Percentiles rank a stretch among this genome's conserved stretches.
Evolutionary conservation across 2,888 invertebrate genomes (phyloP).

Genomic region (Lochmaea crataegi): DNA sequence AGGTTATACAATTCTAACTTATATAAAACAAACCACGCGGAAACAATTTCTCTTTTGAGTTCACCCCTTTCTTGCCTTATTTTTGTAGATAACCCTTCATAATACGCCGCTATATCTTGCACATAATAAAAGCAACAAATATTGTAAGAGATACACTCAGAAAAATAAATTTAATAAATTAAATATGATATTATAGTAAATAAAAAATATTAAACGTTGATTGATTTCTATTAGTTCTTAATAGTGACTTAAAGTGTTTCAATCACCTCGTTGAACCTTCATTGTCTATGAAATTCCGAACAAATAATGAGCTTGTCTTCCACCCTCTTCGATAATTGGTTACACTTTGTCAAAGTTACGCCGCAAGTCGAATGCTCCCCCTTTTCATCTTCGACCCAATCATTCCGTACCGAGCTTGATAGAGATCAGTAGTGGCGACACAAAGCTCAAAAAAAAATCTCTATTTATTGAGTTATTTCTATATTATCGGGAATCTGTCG

Average conservation of each 20-base stretch:
- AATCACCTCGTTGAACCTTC: slow-evolving; percentile 39
- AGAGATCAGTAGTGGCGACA: slow-evolving; percentile 33
- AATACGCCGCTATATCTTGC: background rate
- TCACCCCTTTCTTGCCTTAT: background rate
- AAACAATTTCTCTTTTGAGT: slow-evolving; percentile 4
- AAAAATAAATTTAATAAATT: too few species aligned
- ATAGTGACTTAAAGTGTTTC: slow-evolving; percentile 28
- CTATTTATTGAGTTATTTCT: slow-evolving; percentile 8
- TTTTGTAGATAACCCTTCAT: background rate
- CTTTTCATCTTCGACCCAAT: slow-evolving; percentile 34
- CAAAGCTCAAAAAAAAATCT: slow-evolving; percentile 6
- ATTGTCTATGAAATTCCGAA: slow-evolving; percentile 40
- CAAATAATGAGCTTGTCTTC: slow-evolving; percentile 42
- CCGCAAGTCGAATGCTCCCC: slow-evolving; percentile 39
- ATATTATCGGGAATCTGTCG: background rate
- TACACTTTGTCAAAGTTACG: slow-evolving; percentile 43
- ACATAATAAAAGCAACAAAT: background rate
- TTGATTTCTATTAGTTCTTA: slow-evolving; percentile 34
- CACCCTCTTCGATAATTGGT: slow-evolving; percentile 44
- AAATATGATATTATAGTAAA: too few species aligned
- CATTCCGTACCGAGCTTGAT: slow-evolving; percentile 27
- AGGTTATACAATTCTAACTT: slow-evolving; percentile 10
- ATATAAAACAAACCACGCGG: slow-evolving; percentile 5
- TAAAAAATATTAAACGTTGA: background rate
- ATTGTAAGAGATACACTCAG: background rate